Evolutionary conservation across 2,888 invertebrate genomes (phyloP), one percentile per base, ranked within the genome.

Genomic region (Neocrepidodera transversa): DNA sequence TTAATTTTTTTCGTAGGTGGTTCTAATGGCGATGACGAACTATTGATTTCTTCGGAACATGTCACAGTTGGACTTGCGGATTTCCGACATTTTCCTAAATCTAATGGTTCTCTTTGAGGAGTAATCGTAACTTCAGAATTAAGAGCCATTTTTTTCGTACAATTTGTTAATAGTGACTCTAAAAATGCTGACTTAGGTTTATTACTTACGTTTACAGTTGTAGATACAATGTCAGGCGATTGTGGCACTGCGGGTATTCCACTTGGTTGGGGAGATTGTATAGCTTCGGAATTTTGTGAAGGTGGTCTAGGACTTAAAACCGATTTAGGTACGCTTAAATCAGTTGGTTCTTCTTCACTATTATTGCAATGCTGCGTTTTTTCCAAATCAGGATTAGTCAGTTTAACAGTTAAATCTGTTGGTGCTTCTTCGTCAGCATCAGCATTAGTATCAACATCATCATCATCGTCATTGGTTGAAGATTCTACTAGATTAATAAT

Each of bases 241-340:
- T 86, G 86, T 32, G 87, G 87, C 38, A 89, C 84, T 30, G 87
- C 87, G 18, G 89, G 87, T 55, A 89, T 85, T 14, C 88, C 89
- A 67, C 88, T 89, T 2, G 88, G 88, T 69, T 87, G 87, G 2
- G 90, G 89, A 4, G 90, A 89, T 74, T 89, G 89, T 74, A 88
- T 85, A 28, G 89, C 85, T 74, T 89, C 89, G 1, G 89, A 89
- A 69, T 86, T 87, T 62, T 87, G 83, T 1, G 89, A 89, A 4
- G 86, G 85, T 5, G 88, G 87, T 58, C 89, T 80, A 66, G 81
- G 80, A 66, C 82, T 78, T 61, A 81, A 74, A 4, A 82, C 80
- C 62, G 78, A 80, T 76, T 85, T 85, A 67, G 83, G 88, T 69
- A 82, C 76, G 71, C 83, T 83, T 68, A 87, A 74, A 77, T 87